Percentiles rank a stretch among this genome's conserved stretches.
These are phyloP conservation scores for Caranx ignobilis DNA, from an alignment of 2,113 vertebrate species.

Conservation along the genomic window DNA sequence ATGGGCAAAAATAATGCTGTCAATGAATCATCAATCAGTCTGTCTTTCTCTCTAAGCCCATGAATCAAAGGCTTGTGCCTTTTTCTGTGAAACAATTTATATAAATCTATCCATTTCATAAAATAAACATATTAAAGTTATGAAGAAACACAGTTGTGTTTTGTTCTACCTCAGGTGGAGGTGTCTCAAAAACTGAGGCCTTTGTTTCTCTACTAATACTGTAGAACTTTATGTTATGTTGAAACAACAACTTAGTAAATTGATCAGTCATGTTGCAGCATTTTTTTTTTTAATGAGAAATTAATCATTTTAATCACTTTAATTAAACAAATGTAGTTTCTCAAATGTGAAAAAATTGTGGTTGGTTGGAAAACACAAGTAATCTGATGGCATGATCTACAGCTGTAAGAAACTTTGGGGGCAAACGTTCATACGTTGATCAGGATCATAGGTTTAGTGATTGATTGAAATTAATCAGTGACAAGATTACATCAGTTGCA, in stretches of 20 bases:
- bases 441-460: not conserved
- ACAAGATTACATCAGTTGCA: not conserved
- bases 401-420: not conserved
- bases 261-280: not conserved
- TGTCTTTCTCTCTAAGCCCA: not conserved
- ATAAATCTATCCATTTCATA: too few species aligned
- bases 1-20: not conserved
- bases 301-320: not conserved
- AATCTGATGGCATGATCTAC: not conserved
- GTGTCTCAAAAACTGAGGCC: too few species aligned
- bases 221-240: not conserved
- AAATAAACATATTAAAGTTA: too few species aligned
- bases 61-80: too few species aligned
- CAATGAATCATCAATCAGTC: slow-evolving; percentile 7
- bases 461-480: not conserved
- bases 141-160: too few species aligned
- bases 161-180: too few species aligned
- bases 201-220: too few species aligned
- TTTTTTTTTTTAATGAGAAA: too few species aligned
- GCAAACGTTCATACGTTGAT: not conserved
- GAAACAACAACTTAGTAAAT: not conserved
- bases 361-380: not conserved
- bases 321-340: not conserved
- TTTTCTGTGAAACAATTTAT: too few species aligned
- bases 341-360: not conserved